Evolutionary conservation across 1,140 invertebrate species (phyloP).

Genomic region (Druon quercuslanigerum): DNA sequence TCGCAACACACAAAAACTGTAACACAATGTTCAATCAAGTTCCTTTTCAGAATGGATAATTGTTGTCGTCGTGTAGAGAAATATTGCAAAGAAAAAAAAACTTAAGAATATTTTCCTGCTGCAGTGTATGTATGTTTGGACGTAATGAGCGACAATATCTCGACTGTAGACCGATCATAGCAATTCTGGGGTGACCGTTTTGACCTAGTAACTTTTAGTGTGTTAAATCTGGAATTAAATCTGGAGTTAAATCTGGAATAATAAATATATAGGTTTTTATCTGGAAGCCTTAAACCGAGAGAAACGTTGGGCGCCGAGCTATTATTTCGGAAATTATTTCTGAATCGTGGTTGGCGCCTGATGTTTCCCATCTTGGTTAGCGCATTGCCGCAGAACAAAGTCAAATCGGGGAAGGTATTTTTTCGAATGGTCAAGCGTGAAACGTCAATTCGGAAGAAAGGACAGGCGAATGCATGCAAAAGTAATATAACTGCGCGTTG

Average conservation of each 20-base stretch:
- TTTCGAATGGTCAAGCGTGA: conserved; percentile 29
- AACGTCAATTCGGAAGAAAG: conserved; percentile 15
- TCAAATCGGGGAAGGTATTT: conserved; percentile 7
- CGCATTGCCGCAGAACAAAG: conserved; percentile 7
- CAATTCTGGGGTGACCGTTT: conserved; percentile 18
- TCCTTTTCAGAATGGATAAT: conserved; percentile 65
- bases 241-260: no score
- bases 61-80: conserved; percentile 42
- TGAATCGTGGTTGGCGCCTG: background rate
- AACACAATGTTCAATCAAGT: conserved; percentile 60
- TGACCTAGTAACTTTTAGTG: conserved; percentile 9
- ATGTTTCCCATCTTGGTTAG: conserved; percentile 6
- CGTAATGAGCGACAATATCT: conserved; percentile 53
- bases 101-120: conserved; percentile 63
- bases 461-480: conserved; percentile 32
- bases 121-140: conserved; percentile 36
- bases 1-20: background rate
- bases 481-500: conserved; percentile 36
- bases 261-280: background rate
- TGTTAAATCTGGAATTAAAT: conserved; percentile 16
- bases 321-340: background rate
- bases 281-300: background rate
- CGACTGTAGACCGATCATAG: conserved; percentile 30
- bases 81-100: conserved; percentile 52
- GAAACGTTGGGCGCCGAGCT: background rate